Conservation (phyloP, 2,888 invertebrate genomes). For the Balanococcus diminutus region DNA sequence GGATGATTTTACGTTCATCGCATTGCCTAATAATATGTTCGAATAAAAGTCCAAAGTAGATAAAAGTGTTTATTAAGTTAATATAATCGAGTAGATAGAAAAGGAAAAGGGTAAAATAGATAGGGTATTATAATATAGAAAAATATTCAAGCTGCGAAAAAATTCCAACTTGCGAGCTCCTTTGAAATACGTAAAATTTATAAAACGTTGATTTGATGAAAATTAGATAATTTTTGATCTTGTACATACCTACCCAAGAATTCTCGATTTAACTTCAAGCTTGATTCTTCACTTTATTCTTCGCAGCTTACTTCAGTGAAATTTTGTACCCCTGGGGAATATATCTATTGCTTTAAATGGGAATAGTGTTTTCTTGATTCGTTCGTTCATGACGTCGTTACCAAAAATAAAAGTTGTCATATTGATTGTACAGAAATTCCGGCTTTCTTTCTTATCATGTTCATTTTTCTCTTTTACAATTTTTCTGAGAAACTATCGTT, state of each 20-base stretch:
- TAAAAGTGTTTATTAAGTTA: too few species aligned
- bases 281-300: constrained; percentile 16
- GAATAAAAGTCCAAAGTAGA: neutral
- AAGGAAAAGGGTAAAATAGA: too few species aligned
- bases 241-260: too few species aligned
- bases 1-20: neutral
- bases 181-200: too few species aligned
- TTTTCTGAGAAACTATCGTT: neutral
- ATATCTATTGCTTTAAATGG: constrained; percentile 5
- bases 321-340: constrained; percentile 35
- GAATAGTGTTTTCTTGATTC: constrained; percentile 29
- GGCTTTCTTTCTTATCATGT: neutral
- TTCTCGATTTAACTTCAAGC: neutral
- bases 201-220: too few species aligned
- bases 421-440: constrained; percentile 34
- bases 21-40: neutral
- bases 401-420: constrained; percentile 46
- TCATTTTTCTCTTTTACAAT: neutral
- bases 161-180: too few species aligned
- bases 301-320: neutral
- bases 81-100: too few species aligned
- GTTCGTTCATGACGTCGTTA: constrained; percentile 26
- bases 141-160: too few species aligned
- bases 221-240: constrained; percentile 42
- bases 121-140: too few species aligned